These are phyloP conservation scores for Drosophila lacicola DNA, from an alignment of 2,888 invertebrate genomes.

Conservation along the genomic window DNA sequence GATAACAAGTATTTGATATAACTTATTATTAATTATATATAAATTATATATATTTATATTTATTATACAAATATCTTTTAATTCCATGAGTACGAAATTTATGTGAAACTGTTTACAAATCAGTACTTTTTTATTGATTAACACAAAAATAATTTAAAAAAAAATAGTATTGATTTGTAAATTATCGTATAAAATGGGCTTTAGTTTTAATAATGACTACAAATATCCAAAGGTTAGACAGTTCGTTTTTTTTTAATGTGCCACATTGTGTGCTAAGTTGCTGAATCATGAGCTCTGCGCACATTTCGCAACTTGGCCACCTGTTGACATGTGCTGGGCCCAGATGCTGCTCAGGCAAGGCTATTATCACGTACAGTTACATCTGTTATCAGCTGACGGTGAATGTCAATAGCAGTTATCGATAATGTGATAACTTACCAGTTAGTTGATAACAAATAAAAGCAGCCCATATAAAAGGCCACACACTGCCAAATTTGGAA, in stretches of 20 bases:
- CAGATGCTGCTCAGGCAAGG: constrained; percentile 36
- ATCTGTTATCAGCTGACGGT: constrained; percentile 40
- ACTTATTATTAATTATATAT: no score
- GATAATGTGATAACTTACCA: constrained; percentile 18
- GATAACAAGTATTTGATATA: no score
- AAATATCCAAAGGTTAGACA: not conserved
- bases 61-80: no score
- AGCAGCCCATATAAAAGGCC: constrained; percentile 44
- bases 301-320: constrained; percentile 37
- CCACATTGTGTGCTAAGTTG: not conserved
- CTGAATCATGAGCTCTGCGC: constrained; percentile 28
- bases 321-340: constrained; percentile 31
- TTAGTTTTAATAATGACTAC: not conserved
- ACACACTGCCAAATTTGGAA: constrained; percentile 30
- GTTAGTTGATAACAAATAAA: constrained; percentile 44
- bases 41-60: no score
- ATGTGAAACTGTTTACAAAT: no score
- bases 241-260: not conserved
- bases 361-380: constrained; percentile 15
- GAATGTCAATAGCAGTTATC: constrained; percentile 65
- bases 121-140: no score
- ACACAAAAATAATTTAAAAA: no score
- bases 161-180: no score
- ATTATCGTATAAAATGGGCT: no score
- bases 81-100: no score